Evolutionary conservation across 1,140 invertebrate species (phyloP), one percentile per base, ranked within the genome.

Genomic region (Drosophila insularis): DNA sequence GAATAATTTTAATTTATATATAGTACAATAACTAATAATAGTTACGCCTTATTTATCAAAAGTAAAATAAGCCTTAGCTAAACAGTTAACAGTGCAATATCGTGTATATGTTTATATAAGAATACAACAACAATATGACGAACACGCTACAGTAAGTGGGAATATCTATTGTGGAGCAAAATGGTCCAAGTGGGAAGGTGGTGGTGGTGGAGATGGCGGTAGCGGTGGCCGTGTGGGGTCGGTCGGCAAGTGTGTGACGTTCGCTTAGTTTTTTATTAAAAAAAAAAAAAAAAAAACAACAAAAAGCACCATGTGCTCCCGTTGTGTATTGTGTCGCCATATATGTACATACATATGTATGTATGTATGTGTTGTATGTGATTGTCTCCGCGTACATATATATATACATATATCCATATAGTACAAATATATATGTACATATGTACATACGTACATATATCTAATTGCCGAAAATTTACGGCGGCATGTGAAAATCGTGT

Each of bases 61-160:
- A 50, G 43, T 50, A 50, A 50, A 21, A 50, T 21, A 50, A 50
- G 43, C 73, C 35, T 21, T 39, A 53, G 7, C 66, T 67, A 58
- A 27, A 56, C 55, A 58, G 56, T 63, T 37, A 19, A 8, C 63
- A 55, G 68, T 82, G 72, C 82, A 87, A 82, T 62, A 74, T 64
- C 65, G 74, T 77, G 72, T 79, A 73, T 87, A 87, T 87, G 84
- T 87, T 87, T 87, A 87, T 84, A 87, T 87, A 87, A 87, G 79
- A 81, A 73, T 39, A 60, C 43, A 68, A n/a, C 50, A 68, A 17
- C 50, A 61, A 21, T 63, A 87, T 87, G 82, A 64, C 82, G 46
- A 89, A 35, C 79, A 76, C 78, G 61, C 84, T 87, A 68, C 72
- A 77, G 82, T 87, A 82, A 87, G 82, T 86, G 60, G 40, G 21